Percentiles rank a stretch among this genome's conserved stretches.
phyloP scores from a whole-genome alignment of 2,113 vertebrate species.

The Lanius collurio region DNA sequence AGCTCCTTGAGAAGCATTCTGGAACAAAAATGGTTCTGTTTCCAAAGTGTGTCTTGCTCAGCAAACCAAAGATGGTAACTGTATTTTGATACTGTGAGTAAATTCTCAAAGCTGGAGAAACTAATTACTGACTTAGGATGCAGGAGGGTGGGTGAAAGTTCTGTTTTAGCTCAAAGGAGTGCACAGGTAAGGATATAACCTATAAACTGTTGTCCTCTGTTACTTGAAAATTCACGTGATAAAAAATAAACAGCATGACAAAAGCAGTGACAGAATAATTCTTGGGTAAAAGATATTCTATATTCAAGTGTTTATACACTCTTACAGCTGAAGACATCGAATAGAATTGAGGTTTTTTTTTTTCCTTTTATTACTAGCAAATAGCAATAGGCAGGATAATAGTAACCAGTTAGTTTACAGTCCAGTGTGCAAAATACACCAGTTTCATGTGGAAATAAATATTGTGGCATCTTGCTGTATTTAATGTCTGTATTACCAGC shows the following conservation, averaged over 20 bases:
- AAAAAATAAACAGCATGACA: not conserved
- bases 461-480: fast-evolving
- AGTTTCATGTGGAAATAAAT: not conserved
- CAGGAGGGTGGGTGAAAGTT: not conserved
- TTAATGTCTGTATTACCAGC: not conserved
- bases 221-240: not conserved
- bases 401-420: not conserved
- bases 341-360: not conserved
- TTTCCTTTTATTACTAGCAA: not conserved
- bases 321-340: not conserved
- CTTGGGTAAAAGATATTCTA: not conserved
- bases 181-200: not conserved
- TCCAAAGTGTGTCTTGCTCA: not conserved
- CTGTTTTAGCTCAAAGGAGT: not conserved
- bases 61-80: not conserved
- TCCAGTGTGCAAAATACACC: not conserved
- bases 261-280: not conserved
- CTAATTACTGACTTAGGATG: not conserved
- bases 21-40: not conserved
- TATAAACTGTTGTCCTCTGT: not conserved
- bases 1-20: not conserved
- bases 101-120: not conserved
- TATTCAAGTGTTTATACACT: not conserved
- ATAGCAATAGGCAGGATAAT: not conserved
- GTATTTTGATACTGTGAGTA: not conserved